Base-by-base conservation (phyloP, 2,888 invertebrate species). In the Coleophora flavipennella region DNA sequence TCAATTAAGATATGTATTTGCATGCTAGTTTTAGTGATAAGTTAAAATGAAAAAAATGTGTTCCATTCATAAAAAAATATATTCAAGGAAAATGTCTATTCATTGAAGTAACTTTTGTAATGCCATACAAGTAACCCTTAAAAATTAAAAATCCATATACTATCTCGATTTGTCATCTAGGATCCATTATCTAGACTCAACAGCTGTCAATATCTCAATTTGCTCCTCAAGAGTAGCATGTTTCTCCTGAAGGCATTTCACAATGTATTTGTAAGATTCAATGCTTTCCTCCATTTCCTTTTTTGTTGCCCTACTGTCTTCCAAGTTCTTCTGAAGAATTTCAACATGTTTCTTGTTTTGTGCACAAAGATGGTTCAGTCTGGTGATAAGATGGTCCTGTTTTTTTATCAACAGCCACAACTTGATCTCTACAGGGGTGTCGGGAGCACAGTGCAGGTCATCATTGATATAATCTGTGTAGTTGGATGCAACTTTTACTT, bases 161-260 rank as follows among this genome's bases (percentile, higher is more conserved):
- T n/a, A n/a, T n/a, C n/a, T n/a, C n/a, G n/a, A n/a, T n/a, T n/a
- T 25, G n/a, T 10, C 8, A 31, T 10, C 44, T n/a, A n/a, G n/a
- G n/a, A n/a, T n/a, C n/a, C n/a, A n/a, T n/a, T 69, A 78, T 53
- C 78, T 65, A 40, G 81, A 65, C 51, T 83, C 83, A 27, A 83
- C 72, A 44, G 78, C 63, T 45, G 80, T 74, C 39, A 83, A 51
- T 41, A 83, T 81, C 58, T 83, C 80, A 48, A 83, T 72, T 55
- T 83, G 81, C 52, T 83, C 83, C 43, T 83, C 83, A 40, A 78
- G 61, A 25, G 80, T 76, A 6, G 79, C 70, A 49, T 79, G 74
- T 53, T 81, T 83, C 44, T 83, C 83, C 53, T 83, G 81, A 27
- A 83, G 60, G 48, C 77, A 74, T 54, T 81, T 83, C 0, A 77